These are phyloP conservation scores for Lasioglossum albipes DNA, from an alignment of 1,140 invertebrate species.

Conservation along the genomic window DNA sequence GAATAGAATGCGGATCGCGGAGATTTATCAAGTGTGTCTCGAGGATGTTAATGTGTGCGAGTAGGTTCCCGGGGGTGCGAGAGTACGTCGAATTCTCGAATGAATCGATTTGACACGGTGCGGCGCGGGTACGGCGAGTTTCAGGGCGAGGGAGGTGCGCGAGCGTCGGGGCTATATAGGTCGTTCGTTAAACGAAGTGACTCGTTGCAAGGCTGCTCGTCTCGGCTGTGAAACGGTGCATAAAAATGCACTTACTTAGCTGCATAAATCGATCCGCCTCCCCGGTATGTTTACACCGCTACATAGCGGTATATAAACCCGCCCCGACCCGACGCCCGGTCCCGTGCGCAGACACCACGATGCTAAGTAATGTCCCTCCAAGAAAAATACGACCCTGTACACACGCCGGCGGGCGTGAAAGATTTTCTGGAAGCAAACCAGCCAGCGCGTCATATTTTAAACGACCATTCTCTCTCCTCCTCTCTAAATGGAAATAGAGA, in stretches of 20 bases:
- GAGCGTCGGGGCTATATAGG: constrained; percentile 8
- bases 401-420: constrained; percentile 8
- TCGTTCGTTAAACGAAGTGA: constrained; percentile 52
- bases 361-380: constrained; percentile 40
- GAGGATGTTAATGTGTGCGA: too few relatives aligned
- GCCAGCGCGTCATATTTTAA: not conserved
- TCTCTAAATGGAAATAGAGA: too few relatives aligned
- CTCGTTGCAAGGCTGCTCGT: constrained; percentile 56
- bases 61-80: too few relatives aligned
- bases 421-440: constrained; percentile 17
- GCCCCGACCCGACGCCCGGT: not conserved
- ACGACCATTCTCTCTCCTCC: not conserved
- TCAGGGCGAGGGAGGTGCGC: not conserved
- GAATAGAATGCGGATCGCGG: too few relatives aligned
- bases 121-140: not conserved
- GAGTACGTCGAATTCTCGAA: not conserved
- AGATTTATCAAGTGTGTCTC: too few relatives aligned
- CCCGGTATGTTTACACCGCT: constrained; percentile 55
- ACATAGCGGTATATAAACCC: constrained; percentile 55
- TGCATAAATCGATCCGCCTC: constrained; percentile 61
- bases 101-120: constrained; percentile 8
- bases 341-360: not conserved
- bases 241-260: constrained; percentile 66
- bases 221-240: constrained; percentile 62
- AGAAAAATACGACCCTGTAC: constrained; percentile 37